Conservation (phyloP, 2,113 vertebrate genomes). For the Miniopterus natalensis region DNA sequence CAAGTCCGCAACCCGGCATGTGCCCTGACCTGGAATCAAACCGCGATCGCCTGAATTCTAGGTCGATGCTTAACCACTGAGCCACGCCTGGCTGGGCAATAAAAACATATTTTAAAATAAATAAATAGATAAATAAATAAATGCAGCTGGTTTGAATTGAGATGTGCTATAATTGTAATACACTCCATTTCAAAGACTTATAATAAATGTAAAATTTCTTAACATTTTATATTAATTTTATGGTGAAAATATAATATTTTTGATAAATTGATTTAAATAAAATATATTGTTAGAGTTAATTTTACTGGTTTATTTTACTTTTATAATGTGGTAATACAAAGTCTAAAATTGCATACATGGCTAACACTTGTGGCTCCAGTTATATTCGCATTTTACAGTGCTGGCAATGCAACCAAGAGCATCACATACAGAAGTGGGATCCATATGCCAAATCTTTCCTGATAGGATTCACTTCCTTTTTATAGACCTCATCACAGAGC, state of each 20-base stretch:
- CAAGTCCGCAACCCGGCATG: too few relatives aligned
- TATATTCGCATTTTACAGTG: background rate
- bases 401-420: background rate
- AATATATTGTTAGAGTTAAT: background rate
- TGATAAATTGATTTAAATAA: background rate
- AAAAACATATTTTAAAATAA: background rate
- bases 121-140: background rate
- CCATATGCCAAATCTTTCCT: background rate
- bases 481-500: background rate
- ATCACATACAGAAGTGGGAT: background rate
- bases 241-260: background rate
- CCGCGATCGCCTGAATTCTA: too few relatives aligned
- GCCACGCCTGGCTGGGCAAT: too few relatives aligned
- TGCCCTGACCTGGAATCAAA: too few relatives aligned
- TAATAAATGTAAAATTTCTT: background rate
- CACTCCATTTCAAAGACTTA: background rate
- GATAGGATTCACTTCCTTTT: background rate
- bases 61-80: too few relatives aligned
- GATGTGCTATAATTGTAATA: background rate
- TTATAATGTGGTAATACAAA: background rate
- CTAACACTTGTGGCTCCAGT: background rate
- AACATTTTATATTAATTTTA: background rate
- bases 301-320: background rate
- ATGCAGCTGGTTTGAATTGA: background rate
- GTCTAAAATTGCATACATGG: background rate